A percentile compares a stretch with the other conserved stretches of the same genome.
Conservation (phyloP, 2,113 vertebrate genomes). For the Periophthalmodon schlosseri region DNA sequence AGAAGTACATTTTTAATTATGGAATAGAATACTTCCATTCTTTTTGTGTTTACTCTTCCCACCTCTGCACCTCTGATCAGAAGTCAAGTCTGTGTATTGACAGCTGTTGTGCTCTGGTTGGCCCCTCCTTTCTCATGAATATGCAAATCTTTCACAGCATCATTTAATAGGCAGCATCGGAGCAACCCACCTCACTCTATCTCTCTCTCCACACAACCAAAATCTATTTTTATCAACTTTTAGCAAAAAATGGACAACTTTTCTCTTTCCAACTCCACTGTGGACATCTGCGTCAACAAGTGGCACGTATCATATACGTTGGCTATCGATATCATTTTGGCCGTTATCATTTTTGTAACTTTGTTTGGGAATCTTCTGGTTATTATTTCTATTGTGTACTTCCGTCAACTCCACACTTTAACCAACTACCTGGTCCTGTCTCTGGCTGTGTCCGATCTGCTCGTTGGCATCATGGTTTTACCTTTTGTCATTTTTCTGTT, state of each 20-base stretch:
- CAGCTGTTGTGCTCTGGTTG: background rate
- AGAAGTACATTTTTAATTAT: too few relatives aligned
- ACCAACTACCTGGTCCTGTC: conserved; percentile 34
- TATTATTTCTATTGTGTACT: conserved; percentile 19
- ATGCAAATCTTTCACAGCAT: background rate
- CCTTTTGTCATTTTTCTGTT: background rate
- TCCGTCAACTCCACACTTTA: conserved; percentile 39
- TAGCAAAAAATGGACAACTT: background rate
- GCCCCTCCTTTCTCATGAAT: background rate
- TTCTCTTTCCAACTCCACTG: background rate
- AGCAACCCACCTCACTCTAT: too few relatives aligned
- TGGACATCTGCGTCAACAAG: background rate
- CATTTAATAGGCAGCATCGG: background rate
- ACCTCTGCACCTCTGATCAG: too few relatives aligned
- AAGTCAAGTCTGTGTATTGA: too few relatives aligned
- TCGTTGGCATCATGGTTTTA: background rate
- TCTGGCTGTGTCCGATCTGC: conserved; percentile 4
- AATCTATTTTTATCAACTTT: background rate
- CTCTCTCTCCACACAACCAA: background rate
- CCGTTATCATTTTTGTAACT: background rate
- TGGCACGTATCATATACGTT: background rate
- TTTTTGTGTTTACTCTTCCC: too few relatives aligned
- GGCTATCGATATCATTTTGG: background rate
- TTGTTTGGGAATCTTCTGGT: conserved; percentile 34
- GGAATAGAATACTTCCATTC: too few relatives aligned